Conservation (phyloP, 1,140 invertebrate genomes). For the Solenopsis invicta region DNA sequence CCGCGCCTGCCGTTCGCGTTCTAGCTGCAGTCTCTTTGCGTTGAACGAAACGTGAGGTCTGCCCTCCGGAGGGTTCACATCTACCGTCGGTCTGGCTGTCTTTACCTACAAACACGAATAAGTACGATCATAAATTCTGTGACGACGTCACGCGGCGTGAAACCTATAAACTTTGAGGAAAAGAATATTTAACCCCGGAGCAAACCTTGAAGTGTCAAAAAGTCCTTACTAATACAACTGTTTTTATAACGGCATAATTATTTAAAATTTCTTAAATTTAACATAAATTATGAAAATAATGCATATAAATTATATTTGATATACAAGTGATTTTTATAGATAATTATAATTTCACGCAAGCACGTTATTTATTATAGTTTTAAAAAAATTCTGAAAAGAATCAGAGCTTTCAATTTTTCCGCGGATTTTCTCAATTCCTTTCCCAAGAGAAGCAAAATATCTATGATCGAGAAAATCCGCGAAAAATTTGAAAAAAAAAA, state of each 20-base stretch:
- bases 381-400: no score
- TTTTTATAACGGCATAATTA: not conserved
- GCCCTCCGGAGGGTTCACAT: slow-evolving; percentile 79
- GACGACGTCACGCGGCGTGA: not conserved
- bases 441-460: no score
- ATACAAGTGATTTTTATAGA: not conserved
- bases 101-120: slow-evolving; percentile 76
- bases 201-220: not conserved
- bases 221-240: not conserved
- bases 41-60: slow-evolving; percentile 82
- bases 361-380: no score
- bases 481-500: no score
- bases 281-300: not conserved
- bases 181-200: not conserved
- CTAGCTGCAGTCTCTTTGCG: slow-evolving; percentile 83
- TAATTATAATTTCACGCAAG: not conserved
- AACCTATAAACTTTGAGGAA: not conserved
- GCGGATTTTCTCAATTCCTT: no score
- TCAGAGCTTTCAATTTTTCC: no score
- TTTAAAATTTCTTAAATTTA: not conserved
- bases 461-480: no score
- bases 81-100: slow-evolving; percentile 80
- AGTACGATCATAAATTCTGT: not conserved
- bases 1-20: slow-evolving; percentile 82
- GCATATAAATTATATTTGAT: not conserved